Base-by-base conservation (phyloP, 2,113 vertebrate genomes). In the Carassius gibelio region DNA sequence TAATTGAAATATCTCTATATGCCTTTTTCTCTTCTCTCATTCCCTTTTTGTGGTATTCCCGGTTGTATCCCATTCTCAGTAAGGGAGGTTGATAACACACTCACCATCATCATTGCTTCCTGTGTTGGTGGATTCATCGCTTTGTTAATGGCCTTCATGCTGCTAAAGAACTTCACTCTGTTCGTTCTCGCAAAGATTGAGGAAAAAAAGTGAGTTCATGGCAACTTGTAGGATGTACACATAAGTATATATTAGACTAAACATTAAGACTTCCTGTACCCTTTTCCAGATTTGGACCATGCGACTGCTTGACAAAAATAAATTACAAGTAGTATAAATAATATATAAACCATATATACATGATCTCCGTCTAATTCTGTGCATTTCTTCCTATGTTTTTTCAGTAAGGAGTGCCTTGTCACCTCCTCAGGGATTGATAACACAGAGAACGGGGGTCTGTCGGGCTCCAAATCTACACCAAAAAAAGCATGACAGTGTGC, bases 371-470 rank as follows among this genome's bases (percentile, higher is more conserved):
- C 52, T 76, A 14, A 66, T 50, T 30, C 13, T 68, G 30, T 75
- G 23, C 23, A 19, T 30, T 64, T 71, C 57, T 55, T 34, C 77
- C 50, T 87, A 50, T 82, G 75, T 81, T 68, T 8, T 88, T 81
- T 79, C 94, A 97, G 97, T 95, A 99, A 98, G 90, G 98, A 99
- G 90, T 98, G 97, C 90, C 97, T 99, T 10, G 97, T 99, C 90
- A 96, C 95, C 76, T 98, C 97, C 23, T 99, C 97, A 8, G 97
- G 96, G 87, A 97, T 97, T 0, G 97, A 99, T 93, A 98, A 99
- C 92, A 99, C 97, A 0, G 97, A 98, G 92, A 98, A 98, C 0
- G 96, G 30, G 30, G 30, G 96, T 85, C 87, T 98, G 93, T 96
- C 96, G 0, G 97, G 96, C 93, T 97, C 98, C 92, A 99, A 99